These are phyloP conservation scores for Torymus texanus DNA, from an alignment of 2,888 invertebrate genomes.

Conservation along the genomic window DNA sequence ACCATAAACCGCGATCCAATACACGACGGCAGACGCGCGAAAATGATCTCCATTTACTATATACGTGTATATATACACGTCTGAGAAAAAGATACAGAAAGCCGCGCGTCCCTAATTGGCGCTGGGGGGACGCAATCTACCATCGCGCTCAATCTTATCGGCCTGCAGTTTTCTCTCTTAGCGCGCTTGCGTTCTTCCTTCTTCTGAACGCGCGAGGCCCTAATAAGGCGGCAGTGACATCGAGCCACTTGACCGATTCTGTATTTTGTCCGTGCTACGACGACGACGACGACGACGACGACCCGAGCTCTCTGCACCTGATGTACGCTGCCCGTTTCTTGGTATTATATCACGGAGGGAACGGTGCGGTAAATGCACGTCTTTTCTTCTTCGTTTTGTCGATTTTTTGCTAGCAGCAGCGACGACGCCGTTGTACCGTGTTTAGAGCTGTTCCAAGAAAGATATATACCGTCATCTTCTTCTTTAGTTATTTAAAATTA, in stretches of 20 bases:
- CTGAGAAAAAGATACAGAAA: background rate
- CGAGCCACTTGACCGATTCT: constrained; percentile 37
- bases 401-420: no score
- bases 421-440: no score
- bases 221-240: constrained; percentile 45
- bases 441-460: no score
- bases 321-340: background rate
- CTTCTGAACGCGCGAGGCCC: constrained; percentile 4
- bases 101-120: constrained; percentile 53
- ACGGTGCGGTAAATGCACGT: no score
- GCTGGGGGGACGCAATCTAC: background rate
- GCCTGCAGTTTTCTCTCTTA: constrained; percentile 1
- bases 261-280: background rate
- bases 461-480: no score
- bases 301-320: background rate
- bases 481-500: no score
- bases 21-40: no score
- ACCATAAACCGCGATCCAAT: no score
- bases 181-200: background rate
- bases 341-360: background rate
- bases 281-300: background rate
- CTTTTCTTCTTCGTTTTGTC: no score
- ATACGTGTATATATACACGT: background rate
- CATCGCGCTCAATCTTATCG: constrained; percentile 41
- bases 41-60: no score